A percentile compares a stretch with the other conserved stretches of the same genome.
phyloP scores from a whole-genome alignment of 2,888 invertebrate genomes.

The Dolichopus griseipennis region DNA sequence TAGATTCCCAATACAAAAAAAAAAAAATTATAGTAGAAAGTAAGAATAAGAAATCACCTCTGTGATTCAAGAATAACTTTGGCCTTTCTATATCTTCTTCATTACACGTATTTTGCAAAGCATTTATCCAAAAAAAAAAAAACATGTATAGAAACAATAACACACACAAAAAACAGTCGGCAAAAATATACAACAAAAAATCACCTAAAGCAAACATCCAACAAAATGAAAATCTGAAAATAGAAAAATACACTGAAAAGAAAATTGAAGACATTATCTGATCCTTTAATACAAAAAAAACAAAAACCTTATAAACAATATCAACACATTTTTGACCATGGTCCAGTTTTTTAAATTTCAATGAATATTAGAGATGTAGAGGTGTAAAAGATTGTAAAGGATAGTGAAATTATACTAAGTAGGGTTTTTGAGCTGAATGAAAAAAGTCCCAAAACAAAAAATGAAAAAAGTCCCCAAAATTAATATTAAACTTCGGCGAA shows the following conservation, averaged over 20 bases:
- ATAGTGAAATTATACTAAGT: too few species aligned
- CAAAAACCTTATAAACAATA: neutral
- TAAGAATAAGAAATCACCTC: neutral
- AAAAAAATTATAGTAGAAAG: neutral
- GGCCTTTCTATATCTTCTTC: neutral
- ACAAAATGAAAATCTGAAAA: neutral
- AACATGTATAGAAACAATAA: neutral
- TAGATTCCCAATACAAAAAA: too few species aligned
- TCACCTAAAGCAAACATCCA: neutral
- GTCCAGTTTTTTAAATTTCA: neutral
- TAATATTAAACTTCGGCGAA: too few species aligned
- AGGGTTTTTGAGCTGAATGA: too few species aligned
- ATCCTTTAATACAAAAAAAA: neutral
- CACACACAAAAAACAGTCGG: neutral
- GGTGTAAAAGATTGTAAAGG: too few species aligned
- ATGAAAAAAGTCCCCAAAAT: too few species aligned
- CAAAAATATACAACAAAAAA: neutral
- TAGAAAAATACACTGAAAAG: too few species aligned
- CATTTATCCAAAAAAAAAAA: too few species aligned
- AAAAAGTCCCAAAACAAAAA: too few species aligned
- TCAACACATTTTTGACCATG: conserved; percentile 2
- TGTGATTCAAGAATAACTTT: neutral
- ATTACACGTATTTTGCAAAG: too few species aligned
- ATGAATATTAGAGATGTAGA: too few species aligned
- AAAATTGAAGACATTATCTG: neutral